Evolutionary conservation across 1,140 invertebrate species (phyloP).

Genomic region (Neodiprion fabricii): DNA sequence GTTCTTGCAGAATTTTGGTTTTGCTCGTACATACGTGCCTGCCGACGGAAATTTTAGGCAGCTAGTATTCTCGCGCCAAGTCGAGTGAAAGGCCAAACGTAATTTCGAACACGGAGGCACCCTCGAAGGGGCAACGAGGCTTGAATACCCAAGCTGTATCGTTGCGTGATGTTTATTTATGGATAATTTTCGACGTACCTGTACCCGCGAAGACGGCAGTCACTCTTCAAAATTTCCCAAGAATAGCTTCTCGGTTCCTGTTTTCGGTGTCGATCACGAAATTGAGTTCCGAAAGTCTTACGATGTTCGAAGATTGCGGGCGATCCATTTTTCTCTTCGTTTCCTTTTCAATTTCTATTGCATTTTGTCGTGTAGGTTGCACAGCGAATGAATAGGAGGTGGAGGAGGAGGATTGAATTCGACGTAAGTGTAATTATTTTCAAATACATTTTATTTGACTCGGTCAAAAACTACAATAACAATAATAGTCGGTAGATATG

Average conservation of each 20-base stretch:
- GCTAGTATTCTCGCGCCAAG: neutral
- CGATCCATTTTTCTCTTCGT: no score
- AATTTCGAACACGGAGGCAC: neutral
- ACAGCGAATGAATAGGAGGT: conserved; percentile 7
- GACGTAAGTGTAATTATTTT: conserved; percentile 41
- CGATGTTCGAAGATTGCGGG: neutral
- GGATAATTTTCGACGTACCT: no score
- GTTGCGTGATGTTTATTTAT: no score
- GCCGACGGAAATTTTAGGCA: neutral
- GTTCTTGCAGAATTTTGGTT: neutral
- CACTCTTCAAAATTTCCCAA: no score
- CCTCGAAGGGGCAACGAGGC: neutral
- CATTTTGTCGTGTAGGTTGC: no score
- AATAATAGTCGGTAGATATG: conserved; percentile 58
- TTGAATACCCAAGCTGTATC: no score
- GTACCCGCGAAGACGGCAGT: no score
- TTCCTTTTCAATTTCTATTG: no score
- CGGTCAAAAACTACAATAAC: conserved; percentile 62
- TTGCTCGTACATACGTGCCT: no score
- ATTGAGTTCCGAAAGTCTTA: neutral
- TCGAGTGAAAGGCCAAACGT: neutral
- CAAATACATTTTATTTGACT: conserved; percentile 62
- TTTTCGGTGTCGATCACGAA: no score
- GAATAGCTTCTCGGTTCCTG: no score
- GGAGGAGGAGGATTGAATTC: conserved; percentile 24